A percentile compares a stretch with the other conserved stretches of the same genome.
Conservation (phyloP, 2,797 vertebrate species). For the Nothura maculosa region DNA sequence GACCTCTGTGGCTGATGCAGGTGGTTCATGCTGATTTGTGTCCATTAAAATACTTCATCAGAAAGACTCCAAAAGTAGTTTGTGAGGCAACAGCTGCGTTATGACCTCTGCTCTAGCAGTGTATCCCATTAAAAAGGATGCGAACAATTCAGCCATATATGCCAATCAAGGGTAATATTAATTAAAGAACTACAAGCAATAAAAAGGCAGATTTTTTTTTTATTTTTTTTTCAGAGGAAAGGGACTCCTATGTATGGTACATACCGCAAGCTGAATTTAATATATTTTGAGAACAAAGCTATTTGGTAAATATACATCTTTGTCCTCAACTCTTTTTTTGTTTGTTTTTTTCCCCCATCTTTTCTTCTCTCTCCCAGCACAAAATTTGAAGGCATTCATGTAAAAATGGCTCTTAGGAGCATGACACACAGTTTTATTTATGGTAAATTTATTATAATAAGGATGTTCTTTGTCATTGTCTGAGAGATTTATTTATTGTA, state of each 20-base stretch:
- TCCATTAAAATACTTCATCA: not conserved
- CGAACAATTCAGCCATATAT: not conserved
- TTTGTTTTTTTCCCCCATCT: not conserved
- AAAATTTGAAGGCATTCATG: conserved; percentile 58
- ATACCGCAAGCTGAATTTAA: not conserved
- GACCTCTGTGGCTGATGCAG: not conserved
- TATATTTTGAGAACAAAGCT: conserved; percentile 24
- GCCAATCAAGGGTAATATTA: not conserved
- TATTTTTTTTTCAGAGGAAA: not conserved
- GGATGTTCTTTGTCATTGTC: conserved; percentile 77
- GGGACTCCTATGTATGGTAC: not conserved
- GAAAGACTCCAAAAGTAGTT: not conserved
- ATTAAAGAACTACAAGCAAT: conserved; percentile 3
- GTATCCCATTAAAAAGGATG: not conserved
- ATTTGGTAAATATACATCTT: conserved; percentile 31
- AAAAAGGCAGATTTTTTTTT: not conserved
- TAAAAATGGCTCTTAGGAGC: conserved; percentile 70
- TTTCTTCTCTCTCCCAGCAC: conserved; percentile 26
- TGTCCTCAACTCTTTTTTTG: not conserved
- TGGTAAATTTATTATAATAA: conserved; percentile 80
- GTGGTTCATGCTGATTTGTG: not conserved
- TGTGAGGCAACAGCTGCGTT: not conserved
- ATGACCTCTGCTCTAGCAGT: not conserved
- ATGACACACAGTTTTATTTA: conserved; percentile 71
- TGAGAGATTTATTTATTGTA: conserved; percentile 79